These are phyloP conservation scores for Rhaphigaster nebulosa DNA, from an alignment of 2,888 invertebrate genomes.

Conservation along the genomic window DNA sequence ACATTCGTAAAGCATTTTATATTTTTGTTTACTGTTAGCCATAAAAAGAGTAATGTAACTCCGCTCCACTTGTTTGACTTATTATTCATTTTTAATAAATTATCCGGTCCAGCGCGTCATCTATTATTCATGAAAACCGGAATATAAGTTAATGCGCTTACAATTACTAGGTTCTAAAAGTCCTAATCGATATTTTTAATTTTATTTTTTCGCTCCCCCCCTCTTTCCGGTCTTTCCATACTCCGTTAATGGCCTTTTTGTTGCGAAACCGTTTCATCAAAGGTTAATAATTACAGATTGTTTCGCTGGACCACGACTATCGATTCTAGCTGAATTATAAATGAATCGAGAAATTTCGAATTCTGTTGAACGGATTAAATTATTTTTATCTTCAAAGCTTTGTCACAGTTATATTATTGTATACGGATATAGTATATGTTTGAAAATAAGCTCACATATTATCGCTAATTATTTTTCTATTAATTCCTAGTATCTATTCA, in stretches of 20 bases:
- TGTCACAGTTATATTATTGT: too few relatives aligned
- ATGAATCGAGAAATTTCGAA: background rate
- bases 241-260: conserved; percentile 11
- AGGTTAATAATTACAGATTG: conserved; percentile 29
- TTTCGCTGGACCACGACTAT: background rate
- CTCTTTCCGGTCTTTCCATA: background rate
- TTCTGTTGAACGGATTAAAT: background rate
- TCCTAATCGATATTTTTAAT: background rate
- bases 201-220: background rate
- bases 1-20: too few relatives aligned
- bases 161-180: conserved; percentile 11
- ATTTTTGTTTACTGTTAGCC: too few relatives aligned
- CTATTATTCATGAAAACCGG: background rate
- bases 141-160: conserved; percentile 26
- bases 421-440: too few relatives aligned
- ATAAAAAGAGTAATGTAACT: background rate
- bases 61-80: background rate
- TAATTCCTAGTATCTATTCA: too few relatives aligned
- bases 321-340: background rate
- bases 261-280: background rate
- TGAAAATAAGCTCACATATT: too few relatives aligned
- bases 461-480: too few relatives aligned
- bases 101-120: background rate
- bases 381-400: too few relatives aligned
- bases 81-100: background rate